These are phyloP conservation scores for Andinoacara biseriatus DNA, from an alignment of 2,113 vertebrate species.

Conservation along the genomic window DNA sequence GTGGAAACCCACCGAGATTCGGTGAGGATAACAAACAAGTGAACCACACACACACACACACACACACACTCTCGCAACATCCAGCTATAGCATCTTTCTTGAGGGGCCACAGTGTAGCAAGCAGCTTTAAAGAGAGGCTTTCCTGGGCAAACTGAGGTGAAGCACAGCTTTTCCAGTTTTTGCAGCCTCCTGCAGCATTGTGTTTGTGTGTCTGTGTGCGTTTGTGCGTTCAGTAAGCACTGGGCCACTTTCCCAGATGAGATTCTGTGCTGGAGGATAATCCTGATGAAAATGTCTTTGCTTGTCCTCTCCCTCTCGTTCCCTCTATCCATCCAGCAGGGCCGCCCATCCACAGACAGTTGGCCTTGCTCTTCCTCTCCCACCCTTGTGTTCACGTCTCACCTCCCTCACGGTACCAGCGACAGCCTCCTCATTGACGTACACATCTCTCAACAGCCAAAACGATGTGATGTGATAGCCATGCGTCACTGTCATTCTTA, in stretches of 20 bases:
- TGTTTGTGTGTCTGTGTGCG: constrained; percentile 9
- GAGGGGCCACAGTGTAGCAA: neutral
- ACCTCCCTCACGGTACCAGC: constrained; percentile 16
- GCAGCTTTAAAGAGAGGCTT: constrained; percentile 29
- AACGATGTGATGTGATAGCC: neutral
- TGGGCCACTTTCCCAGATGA: constrained; percentile 66
- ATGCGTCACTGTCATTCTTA: neutral
- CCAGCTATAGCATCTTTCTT: neutral
- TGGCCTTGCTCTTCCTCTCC: constrained; percentile 11
- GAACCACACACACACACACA: neutral
- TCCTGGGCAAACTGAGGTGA: constrained; percentile 47
- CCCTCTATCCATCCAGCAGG: constrained; percentile 7
- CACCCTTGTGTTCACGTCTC: constrained; percentile 7
- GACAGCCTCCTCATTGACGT: constrained; percentile 21
- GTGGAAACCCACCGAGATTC: constrained; percentile 34
- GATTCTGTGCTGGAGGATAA: constrained; percentile 62
- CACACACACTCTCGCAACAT: neutral
- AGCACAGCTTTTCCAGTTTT: constrained; percentile 20
- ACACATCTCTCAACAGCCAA: neutral
- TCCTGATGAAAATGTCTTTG: constrained; percentile 63
- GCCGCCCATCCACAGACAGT: neutral
- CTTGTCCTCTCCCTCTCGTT: neutral
- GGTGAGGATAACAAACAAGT: neutral
- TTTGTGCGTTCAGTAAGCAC: constrained; percentile 18
- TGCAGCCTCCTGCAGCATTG: constrained; percentile 30